These are phyloP conservation scores for Mionectes macconnelli DNA, from an alignment of 2,113 vertebrate genomes.

Conservation along the genomic window DNA sequence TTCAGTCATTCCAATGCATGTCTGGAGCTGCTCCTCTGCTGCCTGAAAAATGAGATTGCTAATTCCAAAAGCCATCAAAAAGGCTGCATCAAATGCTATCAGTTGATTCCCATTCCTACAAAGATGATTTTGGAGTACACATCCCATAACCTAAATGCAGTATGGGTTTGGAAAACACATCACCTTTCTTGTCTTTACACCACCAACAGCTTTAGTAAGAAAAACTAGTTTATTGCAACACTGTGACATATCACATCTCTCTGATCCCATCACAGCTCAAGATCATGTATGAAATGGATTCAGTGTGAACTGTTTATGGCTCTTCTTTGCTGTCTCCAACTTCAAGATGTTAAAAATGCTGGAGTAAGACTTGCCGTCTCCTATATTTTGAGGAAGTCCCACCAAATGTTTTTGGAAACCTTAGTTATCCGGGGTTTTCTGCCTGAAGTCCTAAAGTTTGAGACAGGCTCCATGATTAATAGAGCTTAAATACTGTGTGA, in stretches of 20 bases:
- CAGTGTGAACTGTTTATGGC: neutral
- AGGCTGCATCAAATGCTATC: neutral
- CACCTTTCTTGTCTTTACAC: neutral
- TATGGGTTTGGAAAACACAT: neutral
- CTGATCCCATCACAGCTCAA: neutral
- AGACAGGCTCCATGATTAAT: neutral
- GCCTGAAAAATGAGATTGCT: neutral
- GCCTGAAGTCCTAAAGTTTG: neutral
- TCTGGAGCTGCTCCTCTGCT: neutral
- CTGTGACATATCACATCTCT: neutral
- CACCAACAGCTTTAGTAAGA: neutral
- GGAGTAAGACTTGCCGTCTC: neutral
- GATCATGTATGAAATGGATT: neutral
- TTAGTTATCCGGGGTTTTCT: neutral
- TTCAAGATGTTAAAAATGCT: neutral
- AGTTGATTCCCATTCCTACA: neutral
- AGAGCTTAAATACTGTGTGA: neutral
- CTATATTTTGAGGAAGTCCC: neutral
- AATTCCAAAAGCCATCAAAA: neutral
- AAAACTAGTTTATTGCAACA: neutral
- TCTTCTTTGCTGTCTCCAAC: neutral
- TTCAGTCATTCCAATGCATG: neutral
- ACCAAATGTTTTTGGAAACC: neutral
- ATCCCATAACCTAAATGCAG: neutral
- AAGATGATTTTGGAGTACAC: neutral